Base-by-base conservation (phyloP, 2,113 vertebrate species). In the Leptobrachium ailaonicum region DNA sequence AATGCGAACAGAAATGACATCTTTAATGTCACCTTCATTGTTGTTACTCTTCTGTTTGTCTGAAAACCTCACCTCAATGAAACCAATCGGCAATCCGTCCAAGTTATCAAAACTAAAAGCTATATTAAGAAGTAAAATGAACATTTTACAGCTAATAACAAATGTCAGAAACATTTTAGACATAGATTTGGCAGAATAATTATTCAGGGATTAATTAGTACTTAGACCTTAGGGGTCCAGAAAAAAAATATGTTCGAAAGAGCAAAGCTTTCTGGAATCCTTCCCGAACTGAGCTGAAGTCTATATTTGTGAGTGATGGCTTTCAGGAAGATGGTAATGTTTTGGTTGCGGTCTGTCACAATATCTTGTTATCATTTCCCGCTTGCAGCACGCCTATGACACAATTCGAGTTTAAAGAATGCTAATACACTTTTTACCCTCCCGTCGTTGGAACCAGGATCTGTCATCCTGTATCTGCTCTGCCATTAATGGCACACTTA, bases 181-280 rank as follows among this genome's bases (percentile, higher is more conserved):
- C 54, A 74, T 11, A 45, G 63, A 74, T 58, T 60, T 74, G 56
- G 72, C 42, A 74, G 56, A 44, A 74, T 44, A 74, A 43, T 63
- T 74, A 41, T 63, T 74, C 14, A 20, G 42, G 72, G 72, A 74
- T 74, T 74, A 74, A 63, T 74, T 62, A 73, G 41, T 14, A 62
- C 20, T 40, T 64, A 64, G n/a, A 40, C 62, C 62, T 64, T 40
- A 64, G 62, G 62, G 62, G n/a, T 64, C 9, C 20, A 2, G 62
- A 64, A 64, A 54, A 54, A 54, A 60, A 60, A 60, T 60, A 12
- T 64, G 32, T 64, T 64, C 3, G n/a, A 32, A 20, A 64, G 62
- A 64, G 62, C 62, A 64, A 64, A 9, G 13, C 14, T 64, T 64
- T 40, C 20, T 64, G 62, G 62, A 64, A 64, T 64, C 6, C 3